Percentiles rank a stretch among this genome's conserved stretches.
These are phyloP conservation scores for Capreolus pygargus DNA, from an alignment of 2,113 vertebrate species.

Conservation along the genomic window DNA sequence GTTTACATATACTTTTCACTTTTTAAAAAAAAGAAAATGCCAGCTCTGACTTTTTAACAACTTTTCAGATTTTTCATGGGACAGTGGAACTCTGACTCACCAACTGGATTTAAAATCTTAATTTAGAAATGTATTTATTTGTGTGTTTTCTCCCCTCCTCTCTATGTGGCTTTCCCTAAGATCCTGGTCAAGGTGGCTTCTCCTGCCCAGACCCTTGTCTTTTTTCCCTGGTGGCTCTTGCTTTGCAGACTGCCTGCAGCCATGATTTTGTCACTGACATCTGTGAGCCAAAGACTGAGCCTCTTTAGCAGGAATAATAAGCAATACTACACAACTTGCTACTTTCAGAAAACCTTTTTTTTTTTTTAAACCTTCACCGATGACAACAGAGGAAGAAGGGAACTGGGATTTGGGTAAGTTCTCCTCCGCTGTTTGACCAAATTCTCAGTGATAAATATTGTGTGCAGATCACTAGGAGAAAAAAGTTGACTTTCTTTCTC, in stretches of 20 bases:
- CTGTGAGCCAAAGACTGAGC: conserved; percentile 76
- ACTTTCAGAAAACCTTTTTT: conserved; percentile 60
- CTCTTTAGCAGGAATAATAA: conserved; percentile 69
- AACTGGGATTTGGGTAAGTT: conserved; percentile 63
- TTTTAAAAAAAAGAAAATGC: conserved; percentile 14
- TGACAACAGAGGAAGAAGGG: conserved; percentile 71
- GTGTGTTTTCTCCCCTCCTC: background rate
- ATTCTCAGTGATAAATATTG: conserved; percentile 44
- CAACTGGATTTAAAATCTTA: conserved; percentile 37
- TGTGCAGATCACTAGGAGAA: conserved; percentile 54
- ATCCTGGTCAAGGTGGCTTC: background rate
- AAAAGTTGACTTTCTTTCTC: conserved; percentile 41
- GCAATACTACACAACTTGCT: conserved; percentile 74
- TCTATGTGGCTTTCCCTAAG: background rate
- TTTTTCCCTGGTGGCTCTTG: conserved; percentile 46
- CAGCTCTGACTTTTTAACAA: conserved; percentile 62
- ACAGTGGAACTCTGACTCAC: conserved; percentile 56
- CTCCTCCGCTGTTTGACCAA: conserved; percentile 60
- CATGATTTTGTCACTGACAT: conserved; percentile 64
- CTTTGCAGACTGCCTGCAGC: conserved; percentile 67
- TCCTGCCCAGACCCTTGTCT: conserved; percentile 37
- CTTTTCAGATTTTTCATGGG: conserved; percentile 58
- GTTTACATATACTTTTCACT: conserved; percentile 71
- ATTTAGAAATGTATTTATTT: conserved; percentile 43
- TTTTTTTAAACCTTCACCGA: conserved; percentile 53